Evolutionary conservation across 1,140 invertebrate species (phyloP).

Genomic region (Microplitis mediator): DNA sequence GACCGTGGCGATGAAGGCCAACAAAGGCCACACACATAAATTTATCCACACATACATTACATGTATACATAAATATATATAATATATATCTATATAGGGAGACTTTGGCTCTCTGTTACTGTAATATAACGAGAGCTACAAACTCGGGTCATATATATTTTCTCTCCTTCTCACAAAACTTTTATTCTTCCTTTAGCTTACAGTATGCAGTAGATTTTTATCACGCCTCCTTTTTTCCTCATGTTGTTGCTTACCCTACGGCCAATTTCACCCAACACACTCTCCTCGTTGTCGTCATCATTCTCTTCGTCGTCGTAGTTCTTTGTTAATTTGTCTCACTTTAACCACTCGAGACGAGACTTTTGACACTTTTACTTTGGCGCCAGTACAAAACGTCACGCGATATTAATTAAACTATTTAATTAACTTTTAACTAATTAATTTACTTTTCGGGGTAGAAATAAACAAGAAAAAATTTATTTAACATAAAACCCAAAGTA

Average conservation of each 20-base stretch:
- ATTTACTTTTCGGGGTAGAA: neutral
- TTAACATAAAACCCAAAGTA: too few relatives aligned
- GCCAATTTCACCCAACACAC: constrained; percentile 17
- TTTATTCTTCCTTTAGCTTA: neutral
- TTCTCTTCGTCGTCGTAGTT: constrained; percentile 3
- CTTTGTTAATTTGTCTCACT: constrained; percentile 30
- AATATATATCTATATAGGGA: neutral
- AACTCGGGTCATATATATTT: neutral
- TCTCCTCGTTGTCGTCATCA: neutral
- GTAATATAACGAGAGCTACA: constrained; percentile 12
- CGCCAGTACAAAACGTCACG: neutral
- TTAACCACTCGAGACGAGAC: constrained; percentile 24
- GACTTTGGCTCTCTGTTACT: neutral
- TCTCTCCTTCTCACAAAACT: neutral
- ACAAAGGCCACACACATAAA: too few relatives aligned
- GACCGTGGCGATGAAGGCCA: too few relatives aligned
- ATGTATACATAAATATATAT: neutral
- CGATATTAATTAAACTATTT: neutral
- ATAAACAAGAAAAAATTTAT: constrained; percentile 27
- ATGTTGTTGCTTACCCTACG: constrained; percentile 5
- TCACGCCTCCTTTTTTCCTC: constrained; percentile 9
- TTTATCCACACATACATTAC: too few relatives aligned
- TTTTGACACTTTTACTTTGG: constrained; percentile 21
- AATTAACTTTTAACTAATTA: neutral
- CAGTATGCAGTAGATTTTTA: constrained; percentile 17